Conservation (phyloP, 2,113 vertebrate species). For the Carassius auratus region DNA sequence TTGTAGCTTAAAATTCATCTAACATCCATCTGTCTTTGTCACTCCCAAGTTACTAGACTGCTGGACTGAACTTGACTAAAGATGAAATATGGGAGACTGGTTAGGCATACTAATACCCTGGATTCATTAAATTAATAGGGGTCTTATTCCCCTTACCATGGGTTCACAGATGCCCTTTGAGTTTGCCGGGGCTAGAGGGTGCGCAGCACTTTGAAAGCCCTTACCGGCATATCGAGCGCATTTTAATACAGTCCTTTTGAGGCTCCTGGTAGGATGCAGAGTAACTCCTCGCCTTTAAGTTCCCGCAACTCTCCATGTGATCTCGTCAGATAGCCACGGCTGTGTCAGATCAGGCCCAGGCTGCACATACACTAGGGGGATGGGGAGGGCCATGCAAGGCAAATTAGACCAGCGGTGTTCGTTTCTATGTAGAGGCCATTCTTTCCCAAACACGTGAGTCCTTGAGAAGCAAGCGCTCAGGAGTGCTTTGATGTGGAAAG, state of each 20-base stretch:
- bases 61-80: constrained; percentile 70
- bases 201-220: constrained; percentile 76
- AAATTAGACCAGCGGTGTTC: constrained; percentile 77
- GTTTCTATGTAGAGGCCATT: constrained; percentile 76
- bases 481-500: constrained; percentile 76
- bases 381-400: constrained; percentile 56
- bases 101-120: constrained; percentile 78
- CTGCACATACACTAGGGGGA: constrained; percentile 61
- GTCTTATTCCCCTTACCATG: constrained; percentile 73
- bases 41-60: constrained; percentile 69
- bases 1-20: constrained; percentile 64
- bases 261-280: constrained; percentile 75
- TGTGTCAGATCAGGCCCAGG: constrained; percentile 67
- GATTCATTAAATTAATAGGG: constrained; percentile 81
- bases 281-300: constrained; percentile 77
- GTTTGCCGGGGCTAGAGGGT: constrained; percentile 76
- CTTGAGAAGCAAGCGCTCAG: constrained; percentile 66
- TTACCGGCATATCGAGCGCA: constrained; percentile 78
- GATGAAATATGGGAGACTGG: constrained; percentile 66
- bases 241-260: constrained; percentile 78
- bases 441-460: constrained; percentile 74
- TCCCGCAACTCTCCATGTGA: constrained; percentile 73
- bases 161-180: constrained; percentile 77
- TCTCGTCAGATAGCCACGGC: constrained; percentile 73
- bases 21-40: constrained; percentile 69